phyloP scores from a whole-genome alignment of 2,113 vertebrate genomes.

The Nycticorax nycticorax region DNA sequence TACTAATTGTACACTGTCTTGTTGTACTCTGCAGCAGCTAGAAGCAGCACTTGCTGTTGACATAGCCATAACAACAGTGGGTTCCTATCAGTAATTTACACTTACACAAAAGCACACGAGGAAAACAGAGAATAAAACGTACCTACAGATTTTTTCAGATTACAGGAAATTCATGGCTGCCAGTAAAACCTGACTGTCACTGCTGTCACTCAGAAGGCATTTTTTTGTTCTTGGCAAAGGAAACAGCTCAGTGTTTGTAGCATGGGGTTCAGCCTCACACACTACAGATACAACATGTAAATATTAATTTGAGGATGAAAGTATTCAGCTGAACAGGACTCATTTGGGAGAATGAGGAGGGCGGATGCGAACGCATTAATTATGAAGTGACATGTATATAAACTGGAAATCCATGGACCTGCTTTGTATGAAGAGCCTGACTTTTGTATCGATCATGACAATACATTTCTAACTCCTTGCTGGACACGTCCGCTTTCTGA shows the following conservation, averaged over 20 bases:
- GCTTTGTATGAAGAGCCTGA: not conserved
- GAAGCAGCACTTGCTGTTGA: slow-evolving; percentile 3
- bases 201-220: not conserved
- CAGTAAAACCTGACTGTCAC: not conserved
- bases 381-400: not conserved
- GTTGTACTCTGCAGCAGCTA: not conserved
- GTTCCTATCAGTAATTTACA: not conserved
- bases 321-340: not conserved
- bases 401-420: not conserved
- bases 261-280: not conserved
- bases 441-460: not conserved
- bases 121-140: not conserved
- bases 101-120: not conserved
- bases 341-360: not conserved
- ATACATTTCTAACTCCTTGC: not conserved
- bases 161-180: not conserved
- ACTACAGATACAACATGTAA: not conserved
- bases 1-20: not conserved
- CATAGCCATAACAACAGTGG: not conserved
- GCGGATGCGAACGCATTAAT: not conserved
- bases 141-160: not conserved
- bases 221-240: not conserved
- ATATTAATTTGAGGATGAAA: slow-evolving; percentile 20
- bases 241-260: not conserved
- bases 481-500: not conserved